Base-by-base conservation (phyloP, 2,888 invertebrate species). In the Diarsia brunnea region DNA sequence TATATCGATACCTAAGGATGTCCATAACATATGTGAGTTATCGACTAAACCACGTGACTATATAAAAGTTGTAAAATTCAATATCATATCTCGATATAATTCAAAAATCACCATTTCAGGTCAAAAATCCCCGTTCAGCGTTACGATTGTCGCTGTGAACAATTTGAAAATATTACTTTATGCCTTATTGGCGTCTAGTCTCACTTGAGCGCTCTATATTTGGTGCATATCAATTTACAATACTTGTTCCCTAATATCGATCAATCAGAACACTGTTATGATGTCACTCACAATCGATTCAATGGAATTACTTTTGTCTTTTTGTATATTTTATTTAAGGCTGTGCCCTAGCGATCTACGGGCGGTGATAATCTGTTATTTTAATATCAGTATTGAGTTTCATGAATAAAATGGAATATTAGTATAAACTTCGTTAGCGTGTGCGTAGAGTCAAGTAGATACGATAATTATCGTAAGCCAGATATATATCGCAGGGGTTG, bases 171-270 rank as follows among this genome's bases (percentile, higher is more conserved):
- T 89, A 89, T 86, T 84, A 84, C 31, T 78, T 84, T 78, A 76
- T 88, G 90, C 91, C 91, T 90, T 91, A 92, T 12, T 86, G 90
- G 90, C 90, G 81, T 88, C 90, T 93, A 94, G 86, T 94, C 92
- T 93, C 93, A 93, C 91, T 93, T 91, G 91, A 91, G 90, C 91
- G 88, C 89, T 89, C 85, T 90, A 85, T 89, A 89, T 87, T 91
- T 92, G 94, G 93, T 93, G 92, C 91, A 90, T 92, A 83, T 87
- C 86, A 89, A 84, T 89, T 91, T 91, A 91, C 84, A 90, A 89
- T 88, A 89, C 84, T 93, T 94, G 94, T 90, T 94, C 94, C 94
- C 93, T 88, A 85, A 84, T 82, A 68, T 83, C 73, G 87, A 70
- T 74, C 88, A 87, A 89, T 88, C 79, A 87, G 83, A 78, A 86